These are phyloP conservation scores for Hipparchia sbordonii DNA, from an alignment of 2,888 invertebrate species.

Conservation along the genomic window DNA sequence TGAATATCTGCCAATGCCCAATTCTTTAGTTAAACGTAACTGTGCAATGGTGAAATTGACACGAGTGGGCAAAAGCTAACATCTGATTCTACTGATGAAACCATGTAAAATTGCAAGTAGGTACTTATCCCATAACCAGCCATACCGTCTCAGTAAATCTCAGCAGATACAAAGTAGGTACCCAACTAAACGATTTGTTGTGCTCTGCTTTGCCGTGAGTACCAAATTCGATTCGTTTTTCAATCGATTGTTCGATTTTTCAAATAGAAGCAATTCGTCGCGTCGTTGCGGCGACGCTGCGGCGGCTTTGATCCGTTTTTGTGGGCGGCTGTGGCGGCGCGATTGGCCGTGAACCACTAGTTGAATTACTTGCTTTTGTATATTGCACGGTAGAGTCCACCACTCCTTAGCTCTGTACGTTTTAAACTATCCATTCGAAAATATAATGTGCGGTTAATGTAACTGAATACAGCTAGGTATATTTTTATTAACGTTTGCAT, in stretches of 20 bases:
- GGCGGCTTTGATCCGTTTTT: conserved; percentile 77
- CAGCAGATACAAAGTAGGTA: not conserved
- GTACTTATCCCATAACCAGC: no score
- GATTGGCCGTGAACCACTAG: conserved; percentile 58
- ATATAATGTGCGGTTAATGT: conserved; percentile 17
- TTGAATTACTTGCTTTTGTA: conserved; percentile 47
- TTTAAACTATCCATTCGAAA: conserved; percentile 21
- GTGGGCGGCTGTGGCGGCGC: conserved; percentile 54
- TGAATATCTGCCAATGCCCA: no score
- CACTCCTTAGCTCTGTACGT: conserved; percentile 22
- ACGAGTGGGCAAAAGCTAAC: no score
- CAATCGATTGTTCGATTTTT: conserved; percentile 68
- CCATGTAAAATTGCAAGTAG: no score
- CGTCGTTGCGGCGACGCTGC: conserved; percentile 66
- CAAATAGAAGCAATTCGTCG: conserved; percentile 77
- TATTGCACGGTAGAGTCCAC: conserved; percentile 18
- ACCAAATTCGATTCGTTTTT: conserved; percentile 57
- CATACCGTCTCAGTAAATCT: no score
- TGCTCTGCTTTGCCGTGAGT: conserved; percentile 63
- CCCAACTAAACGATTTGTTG: conserved; percentile 61
- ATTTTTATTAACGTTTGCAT: not conserved
- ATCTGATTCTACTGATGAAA: no score
- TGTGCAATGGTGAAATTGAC: no score
- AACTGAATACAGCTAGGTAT: not conserved
- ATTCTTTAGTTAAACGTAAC: no score